These are phyloP conservation scores for Margaritifera margaritifera DNA, from an alignment of 2,888 invertebrate species.

Conservation along the genomic window DNA sequence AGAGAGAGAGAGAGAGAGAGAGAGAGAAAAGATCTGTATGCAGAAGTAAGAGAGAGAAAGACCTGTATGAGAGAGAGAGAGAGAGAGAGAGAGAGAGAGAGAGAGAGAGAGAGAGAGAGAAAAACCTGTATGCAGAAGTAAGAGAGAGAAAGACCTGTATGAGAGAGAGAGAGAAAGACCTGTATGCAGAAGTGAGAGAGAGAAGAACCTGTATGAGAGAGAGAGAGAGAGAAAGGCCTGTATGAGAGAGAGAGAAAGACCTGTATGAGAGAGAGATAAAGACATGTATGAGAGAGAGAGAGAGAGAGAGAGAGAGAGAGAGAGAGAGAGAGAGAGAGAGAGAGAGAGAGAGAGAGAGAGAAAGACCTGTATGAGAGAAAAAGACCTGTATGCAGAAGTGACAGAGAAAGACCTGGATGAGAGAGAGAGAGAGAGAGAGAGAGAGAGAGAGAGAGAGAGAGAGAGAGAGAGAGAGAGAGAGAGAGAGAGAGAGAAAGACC, in stretches of 20 bases:
- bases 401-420: conserved; percentile 5
- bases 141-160: no score
- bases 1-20: no score
- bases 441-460: conserved; percentile 10
- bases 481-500: no score
- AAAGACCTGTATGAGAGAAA: neutral
- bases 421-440: conserved; percentile 17
- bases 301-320: conserved; percentile 3
- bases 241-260: conserved; percentile 15
- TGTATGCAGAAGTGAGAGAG: no score
- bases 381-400: no score
- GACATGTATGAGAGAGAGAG: neutral
- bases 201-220: conserved; percentile 10
- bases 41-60: conserved; percentile 17
- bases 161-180: no score
- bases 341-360: conserved; percentile 15
- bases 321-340: conserved; percentile 12
- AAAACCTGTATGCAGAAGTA: no score
- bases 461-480: no score
- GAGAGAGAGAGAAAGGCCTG: conserved; percentile 15
- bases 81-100: no score
- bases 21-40: no score
- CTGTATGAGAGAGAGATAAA: conserved; percentile 4
- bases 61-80: no score
- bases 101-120: no score